Percentiles rank a stretch among this genome's conserved stretches.
These are phyloP conservation scores for Paracentrotus lividus DNA, from an alignment of 53 echinoderm and acorn worm genomes.

Conservation along the genomic window DNA sequence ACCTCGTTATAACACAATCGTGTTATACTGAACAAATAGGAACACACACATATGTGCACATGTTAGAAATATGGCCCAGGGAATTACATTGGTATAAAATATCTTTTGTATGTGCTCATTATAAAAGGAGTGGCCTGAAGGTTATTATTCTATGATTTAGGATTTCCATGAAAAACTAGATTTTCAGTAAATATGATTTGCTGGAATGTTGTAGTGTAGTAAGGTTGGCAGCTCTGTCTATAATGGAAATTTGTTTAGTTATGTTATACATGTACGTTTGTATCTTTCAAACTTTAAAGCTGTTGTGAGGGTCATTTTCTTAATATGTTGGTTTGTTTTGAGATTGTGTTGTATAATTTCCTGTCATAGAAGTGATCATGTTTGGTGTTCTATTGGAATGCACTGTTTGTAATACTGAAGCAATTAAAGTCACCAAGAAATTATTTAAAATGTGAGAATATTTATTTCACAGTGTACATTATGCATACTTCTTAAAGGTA, in stretches of 20 bases:
- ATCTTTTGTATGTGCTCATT: no score
- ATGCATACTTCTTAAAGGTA: no score
- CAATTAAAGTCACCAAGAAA: constrained; percentile 10
- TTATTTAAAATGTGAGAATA: not conserved
- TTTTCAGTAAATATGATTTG: not conserved
- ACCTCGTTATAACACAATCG: no score
- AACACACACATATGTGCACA: no score
- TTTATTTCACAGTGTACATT: not conserved
- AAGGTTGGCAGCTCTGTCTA: not conserved
- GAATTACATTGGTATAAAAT: no score
- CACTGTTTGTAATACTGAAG: constrained; percentile 25
- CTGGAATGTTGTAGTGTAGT: not conserved
- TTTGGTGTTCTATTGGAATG: not conserved
- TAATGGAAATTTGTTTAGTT: not conserved
- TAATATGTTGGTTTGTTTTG: not conserved
- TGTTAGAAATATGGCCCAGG: no score
- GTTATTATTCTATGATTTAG: no score
- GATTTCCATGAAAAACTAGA: not conserved
- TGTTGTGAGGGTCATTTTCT: not conserved
- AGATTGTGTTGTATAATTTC: not conserved
- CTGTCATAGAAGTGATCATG: not conserved
- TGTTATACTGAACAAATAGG: no score
- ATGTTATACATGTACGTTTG: not conserved
- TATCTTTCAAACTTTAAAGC: not conserved
- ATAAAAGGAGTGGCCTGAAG: no score